A percentile compares a stretch with the other conserved stretches of the same genome.
Conservation (phyloP, 2,888 invertebrate genomes). For the Molorchus minor region DNA sequence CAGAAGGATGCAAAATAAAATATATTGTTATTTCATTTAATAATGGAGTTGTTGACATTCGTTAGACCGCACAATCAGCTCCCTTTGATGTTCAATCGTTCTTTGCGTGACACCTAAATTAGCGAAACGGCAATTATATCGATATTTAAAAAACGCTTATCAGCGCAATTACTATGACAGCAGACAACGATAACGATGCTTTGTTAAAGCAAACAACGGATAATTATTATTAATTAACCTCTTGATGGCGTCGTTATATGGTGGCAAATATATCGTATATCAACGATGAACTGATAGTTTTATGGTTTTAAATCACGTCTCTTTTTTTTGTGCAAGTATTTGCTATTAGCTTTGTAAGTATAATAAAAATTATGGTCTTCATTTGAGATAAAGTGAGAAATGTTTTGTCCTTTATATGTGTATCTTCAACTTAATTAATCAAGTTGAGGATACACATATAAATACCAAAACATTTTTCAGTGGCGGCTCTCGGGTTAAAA, state of each 20-base stretch:
- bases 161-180: conserved; percentile 31
- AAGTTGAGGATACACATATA: too few species aligned
- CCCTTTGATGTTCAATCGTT: conserved; percentile 27
- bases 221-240: conserved; percentile 39
- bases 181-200: conserved; percentile 31
- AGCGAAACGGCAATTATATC: conserved; percentile 24
- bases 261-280: conserved; percentile 21
- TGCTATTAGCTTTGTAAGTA: too few species aligned
- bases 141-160: conserved; percentile 25
- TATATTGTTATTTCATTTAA: conserved; percentile 30
- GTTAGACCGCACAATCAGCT: conserved; percentile 30
- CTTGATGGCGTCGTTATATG: conserved; percentile 20
- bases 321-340: too few species aligned
- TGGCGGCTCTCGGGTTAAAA: too few species aligned
- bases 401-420: too few species aligned
- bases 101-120: conserved; percentile 27
- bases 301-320: conserved; percentile 3
- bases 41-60: conserved; percentile 40
- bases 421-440: too few species aligned
- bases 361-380: too few species aligned
- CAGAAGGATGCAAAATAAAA: too few species aligned
- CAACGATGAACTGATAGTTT: conserved; percentile 10
- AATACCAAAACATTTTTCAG: too few species aligned
- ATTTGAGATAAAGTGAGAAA: too few species aligned
- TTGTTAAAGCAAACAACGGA: conserved; percentile 28